A percentile compares a stretch with the other conserved stretches of the same genome.
Evolutionary conservation across 2,797 vertebrate species (phyloP).

Genomic region (Thripadectes ignobilis): DNA sequence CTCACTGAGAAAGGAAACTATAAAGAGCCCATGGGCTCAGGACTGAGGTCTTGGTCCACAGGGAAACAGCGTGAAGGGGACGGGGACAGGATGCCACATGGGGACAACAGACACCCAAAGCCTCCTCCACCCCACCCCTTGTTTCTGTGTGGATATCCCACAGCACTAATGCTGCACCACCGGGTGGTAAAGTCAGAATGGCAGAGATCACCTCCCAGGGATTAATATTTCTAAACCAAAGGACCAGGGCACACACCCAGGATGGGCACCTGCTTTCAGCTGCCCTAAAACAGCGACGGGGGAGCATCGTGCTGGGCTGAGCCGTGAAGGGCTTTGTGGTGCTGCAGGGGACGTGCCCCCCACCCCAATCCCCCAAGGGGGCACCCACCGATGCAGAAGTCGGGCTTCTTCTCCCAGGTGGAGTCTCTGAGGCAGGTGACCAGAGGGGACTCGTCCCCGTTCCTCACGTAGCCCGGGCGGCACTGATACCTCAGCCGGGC

Average conservation of each 20-base stretch:
- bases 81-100: not conserved
- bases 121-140: accelerated
- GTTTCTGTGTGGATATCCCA: accelerated
- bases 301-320: accelerated
- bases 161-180: accelerated
- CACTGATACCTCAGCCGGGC: accelerated
- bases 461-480: not conserved
- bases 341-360: not conserved
- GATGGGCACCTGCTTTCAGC: accelerated
- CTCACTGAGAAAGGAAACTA: not conserved
- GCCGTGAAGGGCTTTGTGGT: accelerated
- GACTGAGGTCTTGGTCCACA: not conserved
- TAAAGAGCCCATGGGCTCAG: not conserved
- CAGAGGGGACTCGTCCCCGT: accelerated
- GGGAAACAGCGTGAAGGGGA: accelerated
- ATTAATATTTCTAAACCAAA: accelerated
- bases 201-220: not conserved
- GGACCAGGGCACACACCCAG: accelerated
- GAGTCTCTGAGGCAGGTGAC: not conserved
- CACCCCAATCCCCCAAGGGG: accelerated
- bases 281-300: accelerated
- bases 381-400: conserved; percentile 17
- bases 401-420: not conserved
- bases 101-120: too few relatives aligned
- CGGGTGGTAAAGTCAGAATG: accelerated